Conservation (phyloP, 1,140 invertebrate species). For the Listronotus oregonensis region DNA sequence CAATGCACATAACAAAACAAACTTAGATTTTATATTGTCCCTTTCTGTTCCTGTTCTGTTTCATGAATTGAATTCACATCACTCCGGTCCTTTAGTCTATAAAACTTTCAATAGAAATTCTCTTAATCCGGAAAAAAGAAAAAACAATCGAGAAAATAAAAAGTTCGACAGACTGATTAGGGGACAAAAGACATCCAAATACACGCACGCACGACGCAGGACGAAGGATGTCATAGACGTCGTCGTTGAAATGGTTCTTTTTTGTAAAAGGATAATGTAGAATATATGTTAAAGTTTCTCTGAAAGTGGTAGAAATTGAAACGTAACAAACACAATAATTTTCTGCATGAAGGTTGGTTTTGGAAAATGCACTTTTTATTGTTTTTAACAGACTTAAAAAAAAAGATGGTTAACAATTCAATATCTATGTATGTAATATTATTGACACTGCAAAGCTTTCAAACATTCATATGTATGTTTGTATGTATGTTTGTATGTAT, state of each 20-base stretch:
- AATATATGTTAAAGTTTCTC: no score
- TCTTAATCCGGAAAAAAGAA: constrained; percentile 33
- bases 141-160: constrained; percentile 23
- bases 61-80: constrained; percentile 29
- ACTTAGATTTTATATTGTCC: constrained; percentile 17
- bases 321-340: no score
- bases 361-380: no score
- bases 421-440: no score
- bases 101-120: constrained; percentile 37
- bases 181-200: constrained; percentile 33
- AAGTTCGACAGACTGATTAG: constrained; percentile 37
- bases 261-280: not conserved
- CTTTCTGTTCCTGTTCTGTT: constrained; percentile 16
- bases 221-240: constrained; percentile 5
- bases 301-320: no score
- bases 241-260: not conserved
- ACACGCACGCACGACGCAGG: constrained; percentile 22
- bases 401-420: no score
- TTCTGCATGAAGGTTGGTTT: no score
- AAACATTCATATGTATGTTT: no score
- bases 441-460: no score
- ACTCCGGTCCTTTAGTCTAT: constrained; percentile 16
- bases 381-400: no score
- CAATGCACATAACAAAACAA: not conserved
- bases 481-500: no score